Base-by-base conservation (phyloP, 2,888 invertebrate genomes). In the Parnassius mnemosyne region DNA sequence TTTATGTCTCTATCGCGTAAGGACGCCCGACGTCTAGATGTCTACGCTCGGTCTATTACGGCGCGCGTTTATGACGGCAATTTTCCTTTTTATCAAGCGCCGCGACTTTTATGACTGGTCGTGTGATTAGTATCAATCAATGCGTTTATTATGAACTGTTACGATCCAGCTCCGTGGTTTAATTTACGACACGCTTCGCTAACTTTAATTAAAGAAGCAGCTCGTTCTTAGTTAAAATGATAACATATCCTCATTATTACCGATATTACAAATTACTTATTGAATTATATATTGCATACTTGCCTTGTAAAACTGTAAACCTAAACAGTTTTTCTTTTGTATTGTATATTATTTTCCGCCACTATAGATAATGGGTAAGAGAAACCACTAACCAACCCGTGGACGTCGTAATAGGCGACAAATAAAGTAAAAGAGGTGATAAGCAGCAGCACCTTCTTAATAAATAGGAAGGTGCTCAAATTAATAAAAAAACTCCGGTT, bases 1-100 rank as follows among this genome's bases (percentile, higher is more conserved):
- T 87, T 90, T 88, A 90, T 87, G 80, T 78, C 85, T 89, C 88
- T 78, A 88, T 88, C 81, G 81, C 75, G 78, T 76, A 80, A 77
- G 79, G 76, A 77, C 65, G 68, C 76, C 77, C 78, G 76, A 70
- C 81, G 85, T 79, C 85, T 81, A 75, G 76, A 72, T 78, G 83
- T 84, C 87, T 84, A 77, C 75, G 73, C 66, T 68, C 75, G 69
- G 72, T 75, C 76, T 76, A 74, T 74, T 75, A 75, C 67, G 71
- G 76, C 69, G 75, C 69, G 75, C 78, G 73, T 85, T 88, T 87
- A 87, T 85, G 78, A 83, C 84, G 81, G 83, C 84, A 87, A 89
- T 89, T 88, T 89, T 78, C 79, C 79, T 81, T 83, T 85, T 85
- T 85, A 86, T 84, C 80, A 81, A 76, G 71, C 74, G 70, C 49